Conservation (phyloP, 2,797 vertebrate species). For the Toxotes lorentzi region DNA sequence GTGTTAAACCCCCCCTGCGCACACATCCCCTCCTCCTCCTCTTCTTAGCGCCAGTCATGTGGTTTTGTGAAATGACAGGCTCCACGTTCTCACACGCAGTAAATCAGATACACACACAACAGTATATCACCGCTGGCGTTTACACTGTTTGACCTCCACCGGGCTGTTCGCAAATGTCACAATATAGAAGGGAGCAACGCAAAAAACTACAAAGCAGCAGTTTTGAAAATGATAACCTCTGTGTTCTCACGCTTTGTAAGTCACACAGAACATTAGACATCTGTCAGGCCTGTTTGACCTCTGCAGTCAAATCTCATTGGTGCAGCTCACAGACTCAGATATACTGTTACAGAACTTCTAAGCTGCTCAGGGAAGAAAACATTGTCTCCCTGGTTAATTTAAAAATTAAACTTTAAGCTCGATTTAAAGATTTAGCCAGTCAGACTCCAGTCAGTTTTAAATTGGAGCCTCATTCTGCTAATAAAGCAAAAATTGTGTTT, state of each 20-base stretch:
- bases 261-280: conserved; percentile 13
- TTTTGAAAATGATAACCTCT: conserved; percentile 41
- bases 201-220: conserved; percentile 31
- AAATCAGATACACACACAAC: conserved; percentile 63
- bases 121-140: conserved; percentile 51
- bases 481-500: too few relatives aligned
- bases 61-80: conserved; percentile 76
- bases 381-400: background rate
- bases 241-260: conserved; percentile 50
- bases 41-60: conserved; percentile 62
- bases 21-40: conserved; percentile 37
- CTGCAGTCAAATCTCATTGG: background rate
- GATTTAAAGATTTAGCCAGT: too few relatives aligned
- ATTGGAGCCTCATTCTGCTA: too few relatives aligned
- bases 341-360: background rate
- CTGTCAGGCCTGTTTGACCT: conserved; percentile 26
- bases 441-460: too few relatives aligned
- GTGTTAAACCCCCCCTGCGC: conserved; percentile 3
- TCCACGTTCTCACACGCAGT: conserved; percentile 70
- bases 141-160: conserved; percentile 59
- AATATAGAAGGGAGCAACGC: conserved; percentile 18
- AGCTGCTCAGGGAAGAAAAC: background rate
- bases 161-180: conserved; percentile 37
- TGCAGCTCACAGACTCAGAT: background rate
- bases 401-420: background rate